A percentile compares a stretch with the other conserved stretches of the same genome.
phyloP scores from a whole-genome alignment of 23 tunicate genomes.

The Diplosoma virens region DNA sequence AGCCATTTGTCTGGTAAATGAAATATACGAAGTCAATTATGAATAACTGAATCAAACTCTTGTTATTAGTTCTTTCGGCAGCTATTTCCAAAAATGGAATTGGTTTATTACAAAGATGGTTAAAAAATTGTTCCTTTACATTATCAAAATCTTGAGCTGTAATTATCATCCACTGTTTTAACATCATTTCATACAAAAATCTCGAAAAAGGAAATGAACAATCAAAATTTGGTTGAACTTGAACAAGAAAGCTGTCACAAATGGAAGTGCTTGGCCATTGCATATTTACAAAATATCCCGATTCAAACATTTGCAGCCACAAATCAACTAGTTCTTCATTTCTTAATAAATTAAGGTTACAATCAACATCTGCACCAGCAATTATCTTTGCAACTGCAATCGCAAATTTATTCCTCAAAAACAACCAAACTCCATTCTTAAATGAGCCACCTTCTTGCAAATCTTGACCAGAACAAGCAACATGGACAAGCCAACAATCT shows the following conservation, averaged over 20 bases:
- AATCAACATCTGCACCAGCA: conserved; percentile 35
- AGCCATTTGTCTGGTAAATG: conserved; percentile 1
- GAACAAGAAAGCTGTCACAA: neutral
- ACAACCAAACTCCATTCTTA: conserved; percentile 55
- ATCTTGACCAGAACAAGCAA: conserved; percentile 56
- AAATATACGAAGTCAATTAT: neutral
- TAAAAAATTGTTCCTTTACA: neutral
- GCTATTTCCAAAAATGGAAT: too few relatives aligned
- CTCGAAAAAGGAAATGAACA: conserved; percentile 25
- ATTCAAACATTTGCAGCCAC: conserved; percentile 38
- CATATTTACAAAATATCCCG: neutral
- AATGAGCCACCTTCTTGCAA: conserved; percentile 84
- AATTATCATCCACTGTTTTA: conserved; percentile 5
- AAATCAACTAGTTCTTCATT: conserved; percentile 2
- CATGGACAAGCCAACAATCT: conserved; percentile 44
- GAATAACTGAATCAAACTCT: neutral
- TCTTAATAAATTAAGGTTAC: conserved; percentile 40
- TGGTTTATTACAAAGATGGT: too few relatives aligned
- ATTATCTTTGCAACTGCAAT: conserved; percentile 43
- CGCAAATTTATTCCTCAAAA: conserved; percentile 23
- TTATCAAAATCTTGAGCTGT: neutral
- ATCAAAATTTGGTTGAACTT: neutral
- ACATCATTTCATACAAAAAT: neutral
- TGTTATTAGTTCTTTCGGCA: too few relatives aligned
- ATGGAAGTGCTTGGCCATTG: neutral